phyloP scores from a whole-genome alignment of 2,113 vertebrate species.

The Tylochromis polylepis region DNA sequence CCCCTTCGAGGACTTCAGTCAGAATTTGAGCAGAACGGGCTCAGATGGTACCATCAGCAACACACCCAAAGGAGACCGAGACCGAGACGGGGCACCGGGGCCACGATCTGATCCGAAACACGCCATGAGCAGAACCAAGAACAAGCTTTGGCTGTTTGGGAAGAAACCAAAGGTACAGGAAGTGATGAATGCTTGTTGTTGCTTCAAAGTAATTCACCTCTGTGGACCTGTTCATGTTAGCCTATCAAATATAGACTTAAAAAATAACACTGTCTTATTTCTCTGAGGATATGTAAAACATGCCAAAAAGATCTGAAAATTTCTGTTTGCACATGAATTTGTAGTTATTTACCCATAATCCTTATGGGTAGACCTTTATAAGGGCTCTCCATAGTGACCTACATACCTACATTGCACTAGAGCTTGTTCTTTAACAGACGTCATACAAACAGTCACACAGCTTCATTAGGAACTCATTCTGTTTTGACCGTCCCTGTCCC shows the following conservation, averaged over 20 bases:
- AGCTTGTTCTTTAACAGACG: background rate
- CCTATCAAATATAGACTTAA: background rate
- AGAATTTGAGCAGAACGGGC: slow-evolving; percentile 91
- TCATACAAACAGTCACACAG: background rate
- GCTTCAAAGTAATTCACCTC: background rate
- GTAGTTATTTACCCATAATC: background rate
- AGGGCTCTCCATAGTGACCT: background rate
- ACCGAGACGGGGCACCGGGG: slow-evolving; percentile 60
- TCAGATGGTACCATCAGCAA: slow-evolving; percentile 93
- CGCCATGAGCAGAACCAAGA: slow-evolving; percentile 86
- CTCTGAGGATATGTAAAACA: background rate
- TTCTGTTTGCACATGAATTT: background rate
- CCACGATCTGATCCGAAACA: slow-evolving; percentile 85
- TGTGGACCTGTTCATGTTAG: background rate
- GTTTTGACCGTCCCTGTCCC: background rate
- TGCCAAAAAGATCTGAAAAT: background rate
- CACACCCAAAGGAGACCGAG: slow-evolving; percentile 78
- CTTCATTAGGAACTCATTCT: background rate
- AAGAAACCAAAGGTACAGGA: slow-evolving; percentile 94
- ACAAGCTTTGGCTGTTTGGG: slow-evolving; percentile 97
- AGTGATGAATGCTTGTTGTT: background rate
- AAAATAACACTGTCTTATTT: background rate
- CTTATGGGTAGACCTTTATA: background rate
- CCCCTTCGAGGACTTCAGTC: slow-evolving; percentile 97
- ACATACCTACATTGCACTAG: background rate